These are phyloP conservation scores for Camelus dromedarius DNA, from an alignment of 2,113 vertebrate species.

Conservation along the genomic window DNA sequence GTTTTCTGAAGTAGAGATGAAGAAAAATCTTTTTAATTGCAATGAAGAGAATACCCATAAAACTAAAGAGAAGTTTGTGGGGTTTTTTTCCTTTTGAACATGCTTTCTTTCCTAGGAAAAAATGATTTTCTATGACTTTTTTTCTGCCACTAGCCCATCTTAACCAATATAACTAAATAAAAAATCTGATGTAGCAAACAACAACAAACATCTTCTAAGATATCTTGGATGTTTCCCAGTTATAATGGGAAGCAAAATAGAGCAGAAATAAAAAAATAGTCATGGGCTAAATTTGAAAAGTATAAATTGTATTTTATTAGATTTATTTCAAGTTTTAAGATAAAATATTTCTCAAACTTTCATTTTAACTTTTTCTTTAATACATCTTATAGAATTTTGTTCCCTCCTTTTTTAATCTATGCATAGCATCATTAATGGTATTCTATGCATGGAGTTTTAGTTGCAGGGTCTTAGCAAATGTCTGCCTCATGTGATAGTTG, in stretches of 20 bases:
- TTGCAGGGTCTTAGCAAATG: background rate
- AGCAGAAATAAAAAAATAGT: background rate
- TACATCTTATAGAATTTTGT: background rate
- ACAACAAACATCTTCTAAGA: background rate
- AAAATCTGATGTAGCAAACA: background rate
- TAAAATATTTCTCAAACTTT: background rate
- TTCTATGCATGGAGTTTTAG: background rate
- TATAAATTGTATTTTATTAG: background rate
- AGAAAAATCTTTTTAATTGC: background rate
- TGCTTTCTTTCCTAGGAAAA: background rate
- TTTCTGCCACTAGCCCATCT: background rate
- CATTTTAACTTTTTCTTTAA: background rate
- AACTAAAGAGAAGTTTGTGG: background rate
- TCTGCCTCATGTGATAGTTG: background rate
- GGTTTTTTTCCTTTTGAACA: background rate
- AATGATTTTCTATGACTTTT: background rate
- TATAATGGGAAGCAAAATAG: background rate
- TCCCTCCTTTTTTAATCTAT: background rate
- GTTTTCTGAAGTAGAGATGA: background rate
- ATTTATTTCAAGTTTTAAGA: background rate
- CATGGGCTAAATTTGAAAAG: background rate
- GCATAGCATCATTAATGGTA: background rate
- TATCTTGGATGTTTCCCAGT: background rate
- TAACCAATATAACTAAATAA: background rate
- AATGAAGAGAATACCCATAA: background rate